Percentiles rank a stretch among this genome's conserved stretches.
These are phyloP conservation scores for Cephalopterus ornatus DNA, from an alignment of 2,113 vertebrate genomes.

Conservation along the genomic window DNA sequence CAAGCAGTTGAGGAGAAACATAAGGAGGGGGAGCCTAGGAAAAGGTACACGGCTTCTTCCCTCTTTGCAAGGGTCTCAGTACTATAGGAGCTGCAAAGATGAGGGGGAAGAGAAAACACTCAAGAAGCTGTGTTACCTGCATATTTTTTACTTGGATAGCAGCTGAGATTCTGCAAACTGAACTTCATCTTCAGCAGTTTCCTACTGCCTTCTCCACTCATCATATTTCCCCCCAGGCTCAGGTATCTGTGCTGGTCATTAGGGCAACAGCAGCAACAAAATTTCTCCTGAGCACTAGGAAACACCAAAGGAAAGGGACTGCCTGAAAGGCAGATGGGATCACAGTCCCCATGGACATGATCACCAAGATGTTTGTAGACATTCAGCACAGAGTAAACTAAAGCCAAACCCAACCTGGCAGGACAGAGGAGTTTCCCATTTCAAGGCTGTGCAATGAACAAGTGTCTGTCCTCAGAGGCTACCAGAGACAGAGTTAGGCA, in stretches of 20 bases:
- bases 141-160: neutral
- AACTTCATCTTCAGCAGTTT: neutral
- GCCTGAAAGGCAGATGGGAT: neutral
- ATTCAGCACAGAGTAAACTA: neutral
- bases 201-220: neutral
- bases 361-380: neutral
- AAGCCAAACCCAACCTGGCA: neutral
- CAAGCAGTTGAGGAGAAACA: neutral
- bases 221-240: neutral
- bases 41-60: neutral
- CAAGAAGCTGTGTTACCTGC: neutral
- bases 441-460: neutral
- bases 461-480: neutral
- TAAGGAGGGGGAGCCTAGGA: neutral
- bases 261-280: neutral
- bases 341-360: rapidly evolving
- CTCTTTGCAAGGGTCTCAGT: neutral
- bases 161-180: neutral
- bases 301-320: neutral
- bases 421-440: neutral
- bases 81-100: neutral
- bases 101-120: neutral
- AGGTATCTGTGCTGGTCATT: neutral
- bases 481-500: neutral
- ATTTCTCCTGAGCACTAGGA: neutral